Evolutionary conservation across 2,113 vertebrate genomes (phyloP).

Genomic region (Campylomormyrus numenius): DNA sequence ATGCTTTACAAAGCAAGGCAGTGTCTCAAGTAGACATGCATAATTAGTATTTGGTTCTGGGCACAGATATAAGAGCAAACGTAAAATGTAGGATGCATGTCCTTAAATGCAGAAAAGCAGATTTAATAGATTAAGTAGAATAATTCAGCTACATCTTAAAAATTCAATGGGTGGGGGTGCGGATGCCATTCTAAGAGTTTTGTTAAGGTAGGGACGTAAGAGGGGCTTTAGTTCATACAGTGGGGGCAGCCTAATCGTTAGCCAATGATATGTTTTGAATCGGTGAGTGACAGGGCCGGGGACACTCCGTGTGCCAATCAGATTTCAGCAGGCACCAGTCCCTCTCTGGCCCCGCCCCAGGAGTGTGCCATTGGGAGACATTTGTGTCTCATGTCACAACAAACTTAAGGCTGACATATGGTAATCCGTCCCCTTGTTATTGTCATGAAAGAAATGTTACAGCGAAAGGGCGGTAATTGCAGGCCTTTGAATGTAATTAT

Average conservation of each 20-base stretch:
- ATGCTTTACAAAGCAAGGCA: too few species aligned
- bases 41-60: neutral
- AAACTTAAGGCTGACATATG: neutral
- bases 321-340: neutral
- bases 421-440: neutral
- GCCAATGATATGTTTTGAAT: neutral
- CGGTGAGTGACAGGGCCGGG: neutral
- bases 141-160: neutral
- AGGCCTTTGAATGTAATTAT: neutral
- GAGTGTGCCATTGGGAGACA: neutral
- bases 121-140: neutral
- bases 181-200: neutral
- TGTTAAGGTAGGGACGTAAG: neutral
- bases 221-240: neutral
- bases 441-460: neutral
- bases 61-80: neutral
- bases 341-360: neutral
- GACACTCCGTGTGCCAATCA: neutral
- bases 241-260: neutral
- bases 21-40: neutral
- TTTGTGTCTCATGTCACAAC: neutral
- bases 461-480: neutral
- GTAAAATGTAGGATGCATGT: neutral
- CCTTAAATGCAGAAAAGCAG: neutral
- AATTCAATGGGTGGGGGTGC: neutral